Conservation (phyloP, 2,797 vertebrate species). For the Squalus acanthias region DNA sequence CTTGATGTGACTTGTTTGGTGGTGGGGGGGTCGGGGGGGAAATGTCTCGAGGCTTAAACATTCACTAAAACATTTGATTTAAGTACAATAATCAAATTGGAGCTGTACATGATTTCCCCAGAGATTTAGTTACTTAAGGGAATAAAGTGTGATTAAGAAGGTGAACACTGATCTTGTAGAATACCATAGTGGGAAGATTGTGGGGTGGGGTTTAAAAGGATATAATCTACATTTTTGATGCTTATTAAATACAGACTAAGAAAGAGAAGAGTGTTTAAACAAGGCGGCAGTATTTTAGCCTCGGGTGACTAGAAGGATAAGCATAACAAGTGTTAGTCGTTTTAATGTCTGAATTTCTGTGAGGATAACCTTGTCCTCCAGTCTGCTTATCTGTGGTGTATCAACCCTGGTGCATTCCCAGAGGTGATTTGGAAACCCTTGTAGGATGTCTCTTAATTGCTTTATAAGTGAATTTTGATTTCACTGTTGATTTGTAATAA, state of each 20-base stretch:
- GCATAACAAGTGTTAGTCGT: background rate
- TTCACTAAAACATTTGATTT: background rate
- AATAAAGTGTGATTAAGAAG: background rate
- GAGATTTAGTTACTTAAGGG: background rate
- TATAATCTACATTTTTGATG: background rate
- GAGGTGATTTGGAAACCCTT: background rate
- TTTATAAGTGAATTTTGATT: background rate
- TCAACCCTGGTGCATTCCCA: background rate
- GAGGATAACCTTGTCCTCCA: background rate
- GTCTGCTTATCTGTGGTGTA: background rate
- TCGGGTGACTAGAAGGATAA: background rate
- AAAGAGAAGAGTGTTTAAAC: background rate
- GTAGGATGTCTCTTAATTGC: background rate
- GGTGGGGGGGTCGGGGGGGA: background rate
- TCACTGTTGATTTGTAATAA: background rate
- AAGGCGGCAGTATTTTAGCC: background rate
- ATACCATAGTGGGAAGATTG: background rate
- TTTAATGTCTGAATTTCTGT: background rate
- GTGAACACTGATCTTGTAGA: background rate
- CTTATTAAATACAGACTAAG: background rate
- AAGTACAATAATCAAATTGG: background rate
- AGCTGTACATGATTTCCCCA: background rate
- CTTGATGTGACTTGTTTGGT: background rate
- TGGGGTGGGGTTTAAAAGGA: background rate
- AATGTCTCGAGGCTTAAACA: background rate